These are phyloP conservation scores for Atractosteus spatula DNA, from an alignment of 2,113 vertebrate genomes.

Conservation along the genomic window DNA sequence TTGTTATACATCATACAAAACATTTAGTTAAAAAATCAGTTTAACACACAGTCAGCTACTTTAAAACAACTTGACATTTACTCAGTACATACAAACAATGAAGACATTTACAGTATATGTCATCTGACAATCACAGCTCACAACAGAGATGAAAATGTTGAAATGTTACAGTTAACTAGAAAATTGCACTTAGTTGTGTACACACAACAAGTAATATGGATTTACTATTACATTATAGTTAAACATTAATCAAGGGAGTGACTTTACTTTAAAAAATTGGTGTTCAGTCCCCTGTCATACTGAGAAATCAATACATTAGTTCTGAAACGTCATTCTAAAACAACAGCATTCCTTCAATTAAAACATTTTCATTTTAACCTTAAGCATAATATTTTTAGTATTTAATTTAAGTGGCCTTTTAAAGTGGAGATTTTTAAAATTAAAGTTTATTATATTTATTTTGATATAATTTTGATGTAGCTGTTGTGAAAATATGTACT, in stretches of 20 bases:
- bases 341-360: neutral
- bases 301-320: neutral
- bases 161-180: neutral
- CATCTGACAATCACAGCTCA: conserved; percentile 1
- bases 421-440: no score
- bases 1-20: conserved; percentile 16
- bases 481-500: no score
- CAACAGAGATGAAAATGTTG: conserved; percentile 6
- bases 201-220: neutral
- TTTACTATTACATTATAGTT: neutral
- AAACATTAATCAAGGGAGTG: neutral
- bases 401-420: no score
- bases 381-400: no score
- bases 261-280: neutral
- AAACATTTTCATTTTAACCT: neutral
- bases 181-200: conserved; percentile 18
- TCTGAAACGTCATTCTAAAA: neutral
- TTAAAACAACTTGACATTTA: neutral
- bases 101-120: neutral
- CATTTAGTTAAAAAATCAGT: conserved; percentile 7
- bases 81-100: conserved; percentile 12
- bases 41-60: conserved; percentile 2
- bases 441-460: no score
- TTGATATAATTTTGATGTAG: no score
- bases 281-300: neutral